These are phyloP conservation scores for Pardalotus punctatus DNA, from an alignment of 2,113 vertebrate species.

Conservation along the genomic window DNA sequence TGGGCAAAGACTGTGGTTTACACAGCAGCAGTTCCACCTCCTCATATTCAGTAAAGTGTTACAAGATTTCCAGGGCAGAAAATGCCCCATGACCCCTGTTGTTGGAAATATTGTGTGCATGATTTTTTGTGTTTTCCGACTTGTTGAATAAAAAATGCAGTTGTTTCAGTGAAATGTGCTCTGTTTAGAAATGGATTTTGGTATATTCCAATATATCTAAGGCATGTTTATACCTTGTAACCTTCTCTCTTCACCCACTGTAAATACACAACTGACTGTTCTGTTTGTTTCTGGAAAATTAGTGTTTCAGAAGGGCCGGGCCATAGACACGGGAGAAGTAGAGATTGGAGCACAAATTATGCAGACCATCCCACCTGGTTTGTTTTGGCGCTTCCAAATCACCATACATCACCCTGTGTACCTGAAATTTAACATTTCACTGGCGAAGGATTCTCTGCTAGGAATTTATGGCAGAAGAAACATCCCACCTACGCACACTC, in stretches of 20 bases:
- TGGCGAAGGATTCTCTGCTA: conserved; percentile 92
- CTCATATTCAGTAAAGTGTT: neutral
- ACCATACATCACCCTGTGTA: conserved; percentile 94
- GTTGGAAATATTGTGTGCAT: neutral
- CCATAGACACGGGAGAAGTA: conserved; percentile 93
- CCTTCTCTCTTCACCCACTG: neutral
- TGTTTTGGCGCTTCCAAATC: conserved; percentile 98
- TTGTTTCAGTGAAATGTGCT: neutral
- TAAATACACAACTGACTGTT: neutral
- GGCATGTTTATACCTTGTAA: neutral
- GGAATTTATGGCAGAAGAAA: conserved; percentile 97
- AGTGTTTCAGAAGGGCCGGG: conserved; percentile 86
- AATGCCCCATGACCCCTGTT: neutral
- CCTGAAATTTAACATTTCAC: conserved; percentile 96
- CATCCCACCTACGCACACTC: conserved; percentile 96
- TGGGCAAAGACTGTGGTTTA: neutral
- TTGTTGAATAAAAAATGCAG: neutral
- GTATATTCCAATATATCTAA: neutral
- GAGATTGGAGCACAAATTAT: conserved; percentile 91
- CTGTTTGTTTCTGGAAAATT: conserved; percentile 65
- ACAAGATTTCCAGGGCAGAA: neutral
- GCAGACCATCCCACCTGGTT: conserved; percentile 92
- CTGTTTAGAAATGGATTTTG: neutral
- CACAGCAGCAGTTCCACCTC: neutral
- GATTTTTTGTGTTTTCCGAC: neutral